Evolutionary conservation across 2,888 invertebrate species (phyloP), one percentile per base, ranked within the genome.

Genomic region (Zaprionus lineosus): DNA sequence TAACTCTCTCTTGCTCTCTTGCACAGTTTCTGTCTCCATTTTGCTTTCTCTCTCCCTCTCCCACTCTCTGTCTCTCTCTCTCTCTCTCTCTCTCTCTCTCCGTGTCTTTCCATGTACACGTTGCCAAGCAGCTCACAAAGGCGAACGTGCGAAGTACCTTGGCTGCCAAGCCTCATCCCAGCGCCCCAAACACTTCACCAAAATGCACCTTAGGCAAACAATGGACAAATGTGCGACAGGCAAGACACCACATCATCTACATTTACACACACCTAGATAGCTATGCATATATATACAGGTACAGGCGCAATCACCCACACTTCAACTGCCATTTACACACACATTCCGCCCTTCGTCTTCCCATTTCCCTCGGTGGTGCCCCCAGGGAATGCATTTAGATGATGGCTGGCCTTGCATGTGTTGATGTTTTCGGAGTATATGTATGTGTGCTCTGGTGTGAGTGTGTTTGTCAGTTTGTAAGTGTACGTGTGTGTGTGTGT

Each of bases 111-210:
- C n/a, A 14, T 9, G 1, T 33, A 58, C 55, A 65, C 84, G 78
- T 78, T 84, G 74, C 70, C 78, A 82, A 78, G 66, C 66, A 66
- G 66, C 48, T 50, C 66, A 64, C 83, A 68, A 74, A 71, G 67
- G 51, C 51, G 71, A 77, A 84, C 78, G 85, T 79, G 78, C 83
- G 83, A 82, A 84, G 78, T 84, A 67, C 65, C 58, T 14, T 66
- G 60, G 65, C 59, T 66, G 63, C 77, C 59, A 62, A 29, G 53
- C 43, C 60, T 60, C 57, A 47, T 28, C 43, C 52, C 40, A 37
- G 50, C 70, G 58, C 55, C 33, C 7, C 12, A 39, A 46, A 66
- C 68, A 69, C 73, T 69, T 57, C 8, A 56, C 43, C 44, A 14
- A 53, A 51, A 64, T 58, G 72, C 71, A 83, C 81, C 82, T 81